Conservation (phyloP, 2,797 vertebrate genomes). For the Pangasius macronema region DNA sequence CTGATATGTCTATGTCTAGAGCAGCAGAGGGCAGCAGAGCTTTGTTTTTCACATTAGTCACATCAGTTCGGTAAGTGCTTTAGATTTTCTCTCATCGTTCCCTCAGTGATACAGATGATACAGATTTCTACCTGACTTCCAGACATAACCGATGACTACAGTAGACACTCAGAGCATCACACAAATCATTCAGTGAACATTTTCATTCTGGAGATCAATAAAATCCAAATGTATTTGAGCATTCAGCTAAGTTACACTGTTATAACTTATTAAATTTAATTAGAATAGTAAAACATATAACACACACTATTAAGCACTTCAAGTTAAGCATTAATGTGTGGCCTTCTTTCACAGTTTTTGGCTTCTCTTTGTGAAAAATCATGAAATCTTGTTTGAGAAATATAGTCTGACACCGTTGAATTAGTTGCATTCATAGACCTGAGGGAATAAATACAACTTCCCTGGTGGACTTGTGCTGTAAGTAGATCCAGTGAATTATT, state of each 20-base stretch:
- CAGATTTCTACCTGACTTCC: background rate
- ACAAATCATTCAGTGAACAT: background rate
- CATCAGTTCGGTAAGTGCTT: background rate
- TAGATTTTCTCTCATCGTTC: background rate
- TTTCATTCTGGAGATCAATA: background rate
- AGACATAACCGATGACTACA: background rate
- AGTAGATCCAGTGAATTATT: background rate
- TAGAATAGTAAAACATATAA: no score
- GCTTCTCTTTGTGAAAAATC: background rate
- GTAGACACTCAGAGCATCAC: background rate
- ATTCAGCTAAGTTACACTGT: no score
- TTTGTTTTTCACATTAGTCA: background rate
- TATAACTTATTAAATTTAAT: no score
- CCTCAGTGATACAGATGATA: background rate
- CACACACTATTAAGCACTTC: background rate
- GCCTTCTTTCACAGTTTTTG: background rate
- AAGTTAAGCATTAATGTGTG: background rate
- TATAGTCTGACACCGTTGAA: background rate
- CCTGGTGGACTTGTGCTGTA: background rate
- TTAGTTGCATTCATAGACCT: background rate
- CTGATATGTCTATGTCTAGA: background rate
- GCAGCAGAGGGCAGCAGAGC: slow-evolving; percentile 38
- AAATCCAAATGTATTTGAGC: background rate
- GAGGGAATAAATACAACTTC: background rate
- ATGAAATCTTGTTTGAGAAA: background rate